Percentiles rank a stretch among this genome's conserved stretches.
phyloP scores from a whole-genome alignment of 2,797 vertebrate species.

The Phrynocephalus vlangalii region DNA sequence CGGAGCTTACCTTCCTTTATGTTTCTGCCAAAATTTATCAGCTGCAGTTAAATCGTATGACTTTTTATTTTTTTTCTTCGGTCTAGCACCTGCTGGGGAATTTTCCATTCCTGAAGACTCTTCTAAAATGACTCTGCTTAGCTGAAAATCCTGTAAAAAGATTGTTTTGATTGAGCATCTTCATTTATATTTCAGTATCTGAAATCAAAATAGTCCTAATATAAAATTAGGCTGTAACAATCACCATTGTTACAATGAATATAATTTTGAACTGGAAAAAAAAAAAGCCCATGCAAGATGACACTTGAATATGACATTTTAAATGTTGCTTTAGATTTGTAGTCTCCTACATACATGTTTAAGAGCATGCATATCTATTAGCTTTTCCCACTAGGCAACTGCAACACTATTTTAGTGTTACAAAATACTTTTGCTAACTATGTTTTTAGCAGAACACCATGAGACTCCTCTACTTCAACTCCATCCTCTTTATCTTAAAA shows the following conservation, averaged over 20 bases:
- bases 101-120: slow-evolving; percentile 86
- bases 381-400: not conserved
- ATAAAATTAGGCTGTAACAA: not conserved
- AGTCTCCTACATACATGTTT: not conserved
- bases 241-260: not conserved
- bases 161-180: slow-evolving; percentile 42
- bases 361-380: not conserved
- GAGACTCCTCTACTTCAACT: not conserved
- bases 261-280: slow-evolving; percentile 2
- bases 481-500: not conserved
- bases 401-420: not conserved
- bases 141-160: slow-evolving; percentile 90
- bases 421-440: slow-evolving; percentile 4
- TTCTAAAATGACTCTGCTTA: slow-evolving; percentile 93
- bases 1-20: slow-evolving; percentile 93
- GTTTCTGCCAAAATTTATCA: slow-evolving; percentile 97
- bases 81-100: slow-evolving; percentile 91
- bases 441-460: not conserved
- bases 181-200: slow-evolving; percentile 24
- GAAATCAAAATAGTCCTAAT: not conserved
- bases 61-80: slow-evolving; percentile 96
- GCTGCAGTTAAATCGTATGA: slow-evolving; percentile 92
- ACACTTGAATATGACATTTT: not conserved
- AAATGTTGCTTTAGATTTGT: not conserved
- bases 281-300: not conserved